These are phyloP conservation scores for Amblyopsis rosae DNA, from an alignment of 2,113 vertebrate genomes.

Conservation along the genomic window DNA sequence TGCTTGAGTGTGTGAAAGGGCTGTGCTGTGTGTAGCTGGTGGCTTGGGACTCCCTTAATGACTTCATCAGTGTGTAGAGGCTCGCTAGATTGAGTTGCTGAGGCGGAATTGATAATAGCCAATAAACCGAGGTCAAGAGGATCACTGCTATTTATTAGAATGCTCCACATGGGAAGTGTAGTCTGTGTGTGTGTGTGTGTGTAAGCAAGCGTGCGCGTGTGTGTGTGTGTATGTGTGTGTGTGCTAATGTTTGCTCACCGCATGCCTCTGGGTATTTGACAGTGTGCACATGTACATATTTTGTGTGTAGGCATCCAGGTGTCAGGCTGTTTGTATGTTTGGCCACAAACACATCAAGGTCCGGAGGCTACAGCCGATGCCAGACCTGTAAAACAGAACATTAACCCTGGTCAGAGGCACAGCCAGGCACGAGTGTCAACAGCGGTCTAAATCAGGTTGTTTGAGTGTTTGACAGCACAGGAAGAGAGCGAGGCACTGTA, in stretches of 20 bases:
- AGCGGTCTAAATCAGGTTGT: constrained; percentile 27
- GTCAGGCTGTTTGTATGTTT: neutral
- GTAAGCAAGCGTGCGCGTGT: neutral
- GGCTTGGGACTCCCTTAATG: neutral
- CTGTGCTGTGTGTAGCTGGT: constrained; percentile 10
- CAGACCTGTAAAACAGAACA: constrained; percentile 19
- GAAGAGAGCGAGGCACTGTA: neutral
- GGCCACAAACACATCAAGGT: neutral
- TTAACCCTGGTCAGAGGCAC: constrained; percentile 33
- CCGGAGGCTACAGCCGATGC: neutral
- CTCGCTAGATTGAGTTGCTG: constrained; percentile 19
- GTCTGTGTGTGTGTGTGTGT: neutral
- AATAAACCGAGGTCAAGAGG: constrained; percentile 33
- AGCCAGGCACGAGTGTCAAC: constrained; percentile 27
- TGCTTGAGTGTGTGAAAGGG: constrained; percentile 17
- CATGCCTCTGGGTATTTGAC: neutral
- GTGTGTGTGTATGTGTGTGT: neutral
- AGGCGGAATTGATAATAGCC: constrained; percentile 9
- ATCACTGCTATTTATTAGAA: constrained; percentile 15
- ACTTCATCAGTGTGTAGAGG: constrained; percentile 13
- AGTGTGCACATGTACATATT: neutral
- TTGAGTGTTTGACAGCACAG: constrained; percentile 12
- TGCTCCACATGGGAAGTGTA: constrained; percentile 14
- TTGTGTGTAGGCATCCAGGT: neutral
- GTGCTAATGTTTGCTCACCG: neutral